Conservation (phyloP, 2,797 vertebrate species). For the Schizopygopsis pylzovi region DNA sequence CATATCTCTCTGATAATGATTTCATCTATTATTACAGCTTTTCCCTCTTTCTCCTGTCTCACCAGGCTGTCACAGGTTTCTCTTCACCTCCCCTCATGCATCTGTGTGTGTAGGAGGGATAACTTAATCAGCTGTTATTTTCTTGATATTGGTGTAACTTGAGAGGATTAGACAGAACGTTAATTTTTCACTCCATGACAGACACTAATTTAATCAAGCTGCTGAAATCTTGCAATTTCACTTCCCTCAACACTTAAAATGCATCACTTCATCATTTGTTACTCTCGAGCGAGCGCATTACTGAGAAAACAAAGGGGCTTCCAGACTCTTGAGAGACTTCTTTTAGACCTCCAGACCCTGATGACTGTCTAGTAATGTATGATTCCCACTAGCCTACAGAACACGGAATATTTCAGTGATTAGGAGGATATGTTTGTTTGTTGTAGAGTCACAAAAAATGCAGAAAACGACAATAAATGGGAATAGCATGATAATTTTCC, state of each 20-base stretch:
- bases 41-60: constrained; percentile 33
- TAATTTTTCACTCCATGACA: constrained; percentile 12
- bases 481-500: neutral
- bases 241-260: neutral
- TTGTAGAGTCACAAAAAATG: neutral
- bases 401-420: neutral
- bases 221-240: constrained; percentile 3
- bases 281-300: neutral
- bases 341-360: neutral
- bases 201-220: constrained; percentile 14
- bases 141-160: constrained; percentile 31
- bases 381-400: neutral
- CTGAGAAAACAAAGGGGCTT: constrained; percentile 1
- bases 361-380: constrained; percentile 13
- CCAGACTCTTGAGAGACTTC: neutral
- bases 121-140: constrained; percentile 15
- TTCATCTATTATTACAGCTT: constrained; percentile 49
- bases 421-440: neutral
- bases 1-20: constrained; percentile 36
- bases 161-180: neutral
- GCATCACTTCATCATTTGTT: neutral
- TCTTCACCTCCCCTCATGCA: neutral
- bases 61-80: constrained; percentile 29
- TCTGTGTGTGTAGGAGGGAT: constrained; percentile 5
- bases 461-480: neutral